Evolutionary conservation across 2,797 vertebrate species (phyloP), one percentile per base, ranked within the genome.

Genomic region (Eulemur albifrons): DNA sequence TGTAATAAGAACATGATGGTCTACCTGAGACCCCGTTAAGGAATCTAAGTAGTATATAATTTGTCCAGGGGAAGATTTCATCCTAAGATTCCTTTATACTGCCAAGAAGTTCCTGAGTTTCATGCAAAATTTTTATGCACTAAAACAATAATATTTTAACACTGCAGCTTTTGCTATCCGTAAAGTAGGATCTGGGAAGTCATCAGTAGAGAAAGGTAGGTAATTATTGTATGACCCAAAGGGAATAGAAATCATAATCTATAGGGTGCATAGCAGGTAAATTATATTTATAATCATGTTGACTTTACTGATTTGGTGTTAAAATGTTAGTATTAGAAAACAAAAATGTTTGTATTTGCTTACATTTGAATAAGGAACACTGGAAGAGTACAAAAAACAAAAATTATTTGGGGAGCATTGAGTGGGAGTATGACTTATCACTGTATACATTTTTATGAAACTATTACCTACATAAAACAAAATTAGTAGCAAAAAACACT

Each of bases 241-340:
- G 59, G 63, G 61, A 88, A 79, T 85, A 76, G 50, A 35, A 83
- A 52, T 80, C 5, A 52, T 59, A 69, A 59, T 65, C 21, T 40
- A 0, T 92, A 32, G 11, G 81, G 6, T 92, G 43, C 54, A 54
- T 52, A 88, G n/a, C 45, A 85, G n/a, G 40, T 82, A 84, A 69
- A 76, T 43, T 82, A 23, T 32, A 73, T 27, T 70, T 81, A 14
- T 57, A 27, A 79, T 7, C 32, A 43, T 48, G 18, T 72, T 85
- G 52, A 54, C 75, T 82, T 67, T 93, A 23, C 27, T 89, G n/a
- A 40, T 94, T 80, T 86, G 32, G 27, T 91, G 10, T 96, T 92
- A 91, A 83, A 93, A 70, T 83, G 63, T 40, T 72, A 91, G 20
- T 59, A 67, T 38, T 75, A 87, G 57, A 95, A 81, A 76, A 65